Conservation (phyloP, 1,140 invertebrate species). For the Homarus americanus region DNA sequence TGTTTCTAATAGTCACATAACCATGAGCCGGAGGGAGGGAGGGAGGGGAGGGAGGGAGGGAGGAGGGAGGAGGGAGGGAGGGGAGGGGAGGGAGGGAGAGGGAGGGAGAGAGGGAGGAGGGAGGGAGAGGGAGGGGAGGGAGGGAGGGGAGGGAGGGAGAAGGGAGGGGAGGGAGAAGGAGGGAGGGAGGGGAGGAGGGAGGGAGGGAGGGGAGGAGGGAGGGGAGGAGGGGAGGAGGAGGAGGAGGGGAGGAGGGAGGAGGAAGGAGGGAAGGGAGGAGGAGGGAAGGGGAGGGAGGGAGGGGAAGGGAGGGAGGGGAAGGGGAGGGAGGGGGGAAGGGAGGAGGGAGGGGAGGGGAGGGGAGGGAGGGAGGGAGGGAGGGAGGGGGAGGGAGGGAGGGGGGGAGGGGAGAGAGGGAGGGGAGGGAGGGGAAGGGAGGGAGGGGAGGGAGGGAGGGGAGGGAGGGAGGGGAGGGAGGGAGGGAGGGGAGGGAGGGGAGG, state of each 20-base stretch:
- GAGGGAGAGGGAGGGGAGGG: too few relatives aligned
- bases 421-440: background rate
- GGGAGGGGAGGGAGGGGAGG: background rate
- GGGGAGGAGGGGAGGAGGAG: background rate
- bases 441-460: background rate
- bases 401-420: background rate
- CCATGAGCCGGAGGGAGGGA: too few relatives aligned
- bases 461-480: background rate
- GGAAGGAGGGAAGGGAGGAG: background rate
- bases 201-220: background rate
- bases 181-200: background rate
- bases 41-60: too few relatives aligned
- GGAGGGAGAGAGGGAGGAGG: too few relatives aligned
- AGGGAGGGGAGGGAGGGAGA: background rate
- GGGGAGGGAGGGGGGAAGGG: background rate
- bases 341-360: background rate
- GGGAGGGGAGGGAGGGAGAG: too few relatives aligned
- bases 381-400: background rate
- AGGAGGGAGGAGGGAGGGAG: too few relatives aligned
- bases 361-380: too few relatives aligned
- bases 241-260: background rate
- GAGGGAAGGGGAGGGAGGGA: background rate
- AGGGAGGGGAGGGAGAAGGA: background rate
- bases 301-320: background rate
- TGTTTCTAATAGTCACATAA: too few relatives aligned